phyloP scores from a whole-genome alignment of 2,797 vertebrate genomes.

The Neosilurus hyrtlii region DNA sequence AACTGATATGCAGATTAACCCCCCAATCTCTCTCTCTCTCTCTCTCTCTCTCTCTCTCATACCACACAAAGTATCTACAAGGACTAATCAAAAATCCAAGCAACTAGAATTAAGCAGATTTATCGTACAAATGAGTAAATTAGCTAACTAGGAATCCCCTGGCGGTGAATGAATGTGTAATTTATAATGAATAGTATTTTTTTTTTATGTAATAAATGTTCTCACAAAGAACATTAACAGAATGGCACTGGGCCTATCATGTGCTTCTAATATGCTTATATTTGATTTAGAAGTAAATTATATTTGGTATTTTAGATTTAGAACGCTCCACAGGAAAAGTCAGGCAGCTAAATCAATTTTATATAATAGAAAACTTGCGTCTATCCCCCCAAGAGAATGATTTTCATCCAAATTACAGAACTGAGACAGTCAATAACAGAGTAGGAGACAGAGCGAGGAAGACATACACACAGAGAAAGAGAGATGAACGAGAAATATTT shows the following conservation, averaged over 20 bases:
- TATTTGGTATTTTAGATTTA: slow-evolving; percentile 34
- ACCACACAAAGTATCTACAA: neutral
- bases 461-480: neutral
- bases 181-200: slow-evolving; percentile 22
- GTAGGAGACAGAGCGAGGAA: slow-evolving; percentile 4
- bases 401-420: slow-evolving; percentile 30
- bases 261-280: slow-evolving; percentile 16
- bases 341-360: slow-evolving; percentile 38
- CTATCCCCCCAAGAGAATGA: slow-evolving; percentile 8
- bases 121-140: slow-evolving; percentile 3
- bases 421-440: slow-evolving; percentile 15
- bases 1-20: slow-evolving; percentile 23
- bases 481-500: neutral
- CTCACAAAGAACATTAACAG: neutral
- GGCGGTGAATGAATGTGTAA: slow-evolving; percentile 13
- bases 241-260: neutral
- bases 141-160: neutral
- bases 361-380: slow-evolving; percentile 32
- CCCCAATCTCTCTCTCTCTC: neutral
- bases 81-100: slow-evolving; percentile 21
- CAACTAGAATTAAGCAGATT: slow-evolving; percentile 21
- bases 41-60: neutral
- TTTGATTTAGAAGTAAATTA: slow-evolving; percentile 28
- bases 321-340: slow-evolving; percentile 28
- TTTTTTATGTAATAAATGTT: slow-evolving; percentile 22